Base-by-base conservation (phyloP, 2,113 vertebrate species). In the Perca flavescens region DNA sequence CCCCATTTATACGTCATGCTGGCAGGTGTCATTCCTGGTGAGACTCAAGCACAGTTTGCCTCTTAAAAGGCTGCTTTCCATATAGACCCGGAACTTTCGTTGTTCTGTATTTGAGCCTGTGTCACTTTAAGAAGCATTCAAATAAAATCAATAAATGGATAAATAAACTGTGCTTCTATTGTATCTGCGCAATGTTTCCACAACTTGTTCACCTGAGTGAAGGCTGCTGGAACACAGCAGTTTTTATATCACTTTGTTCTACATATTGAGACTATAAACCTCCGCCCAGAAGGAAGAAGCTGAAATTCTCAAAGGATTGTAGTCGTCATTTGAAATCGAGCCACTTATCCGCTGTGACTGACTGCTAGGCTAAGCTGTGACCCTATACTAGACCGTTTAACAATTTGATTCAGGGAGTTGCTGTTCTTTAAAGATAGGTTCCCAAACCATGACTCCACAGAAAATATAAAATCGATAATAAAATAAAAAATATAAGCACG, bases 21-120 rank as follows among this genome's bases (percentile, higher is more conserved):
- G 65, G 57, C 63, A 83, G 47, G 36, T 86, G 77, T 79, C 77
- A 74, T 43, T 79, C 69, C 63, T 28, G 5, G 34, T 71, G 65
- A 71, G 70, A 43, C 40, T 46, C 40, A 31, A 36, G 31, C 57
- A 43, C 10, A 13, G 13, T 65, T 28, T 60, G 12, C 16, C 61
- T 72, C 34, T 65, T 34, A 5, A 69, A 43, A 40, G 7, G 10
- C 28, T 25, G 17, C 21, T 64, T 50, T 22, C 34, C 6, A 52
- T 43, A 34, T 4, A 25, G 14, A 61, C 9, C 16, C 1, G 0
- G 21, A 22, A 46, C n/a, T 28, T 1, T 25, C 17, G 40, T 46
- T 66, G 16, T 50, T 16, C 8, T 5, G 5, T 25, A n/a, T 40
- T 67, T 67, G 19, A 60, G 43, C 28, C 31, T 49, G 36, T 40